A percentile compares a stretch with the other conserved stretches of the same genome.
Conservation (phyloP, 2,888 invertebrate species). For the Drosophila engyochracea region DNA sequence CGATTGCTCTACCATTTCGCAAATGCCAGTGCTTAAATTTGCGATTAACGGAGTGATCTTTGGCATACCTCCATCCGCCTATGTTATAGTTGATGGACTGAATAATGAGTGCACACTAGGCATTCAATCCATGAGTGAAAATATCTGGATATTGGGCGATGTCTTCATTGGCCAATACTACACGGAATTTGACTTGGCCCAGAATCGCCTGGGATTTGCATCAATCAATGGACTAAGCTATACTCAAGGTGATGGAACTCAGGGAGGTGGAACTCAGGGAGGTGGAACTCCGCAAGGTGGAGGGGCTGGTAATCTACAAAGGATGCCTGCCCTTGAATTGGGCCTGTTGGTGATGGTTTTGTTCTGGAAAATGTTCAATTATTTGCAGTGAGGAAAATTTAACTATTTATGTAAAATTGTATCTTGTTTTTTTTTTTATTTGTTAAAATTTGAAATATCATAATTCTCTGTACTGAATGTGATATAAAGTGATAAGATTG, state of each 20-base stretch:
- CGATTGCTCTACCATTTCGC: slow-evolving; percentile 90
- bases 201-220: slow-evolving; percentile 95
- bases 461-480: slow-evolving; percentile 18
- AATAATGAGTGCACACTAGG: slow-evolving; percentile 94
- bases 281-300: neutral
- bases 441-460: neutral
- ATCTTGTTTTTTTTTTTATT: neutral
- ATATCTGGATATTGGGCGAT: slow-evolving; percentile 97
- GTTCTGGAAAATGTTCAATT: slow-evolving; percentile 7
- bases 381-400: neutral
- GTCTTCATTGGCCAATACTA: slow-evolving; percentile 97
- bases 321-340: slow-evolving; percentile 5
- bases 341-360: neutral
- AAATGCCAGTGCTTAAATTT: slow-evolving; percentile 92
- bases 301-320: slow-evolving; percentile 12
- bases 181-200: slow-evolving; percentile 95
- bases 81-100: slow-evolving; percentile 86
- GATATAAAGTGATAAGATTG: slow-evolving; percentile 4
- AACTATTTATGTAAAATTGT: neutral
- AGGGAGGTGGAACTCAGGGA: neutral
- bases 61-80: slow-evolving; percentile 91
- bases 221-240: slow-evolving; percentile 83
- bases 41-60: slow-evolving; percentile 90
- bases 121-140: slow-evolving; percentile 91
- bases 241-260: neutral